Evolutionary conservation across 2,113 vertebrate genomes (phyloP).

Genomic region (Sphyrna mokarran): DNA sequence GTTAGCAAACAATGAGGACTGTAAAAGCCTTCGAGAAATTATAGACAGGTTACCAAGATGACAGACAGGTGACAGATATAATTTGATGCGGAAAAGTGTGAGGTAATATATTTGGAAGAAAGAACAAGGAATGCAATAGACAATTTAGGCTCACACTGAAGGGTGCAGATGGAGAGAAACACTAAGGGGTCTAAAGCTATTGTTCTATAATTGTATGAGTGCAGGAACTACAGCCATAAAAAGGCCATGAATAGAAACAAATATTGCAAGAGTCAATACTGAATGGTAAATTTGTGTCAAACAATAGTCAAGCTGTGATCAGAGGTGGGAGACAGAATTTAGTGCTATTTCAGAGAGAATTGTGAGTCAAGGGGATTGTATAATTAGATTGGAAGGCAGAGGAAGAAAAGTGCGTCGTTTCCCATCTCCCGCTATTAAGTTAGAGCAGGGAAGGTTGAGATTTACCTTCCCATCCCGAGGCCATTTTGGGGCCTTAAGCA

Average conservation of each 20-base stretch:
- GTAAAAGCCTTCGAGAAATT: neutral
- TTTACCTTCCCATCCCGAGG: neutral
- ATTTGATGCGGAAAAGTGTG: neutral
- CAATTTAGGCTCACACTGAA: too few species aligned
- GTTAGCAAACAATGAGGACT: neutral
- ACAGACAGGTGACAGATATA: too few species aligned
- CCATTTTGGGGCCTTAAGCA: neutral
- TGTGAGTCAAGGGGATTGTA: neutral
- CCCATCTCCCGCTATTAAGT: neutral
- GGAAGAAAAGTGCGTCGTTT: neutral
- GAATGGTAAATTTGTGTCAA: neutral
- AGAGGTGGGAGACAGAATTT: neutral
- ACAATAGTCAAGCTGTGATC: neutral
- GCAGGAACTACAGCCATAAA: neutral
- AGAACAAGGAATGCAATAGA: neutral
- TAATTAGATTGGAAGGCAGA: neutral
- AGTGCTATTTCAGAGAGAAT: neutral
- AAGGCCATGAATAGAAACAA: neutral
- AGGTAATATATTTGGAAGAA: neutral
- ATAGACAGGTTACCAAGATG: neutral
- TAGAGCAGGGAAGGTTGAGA: neutral
- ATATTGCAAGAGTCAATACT: neutral
- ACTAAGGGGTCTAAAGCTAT: neutral
- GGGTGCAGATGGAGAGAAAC: neutral
- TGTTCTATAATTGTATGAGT: neutral